Conservation (phyloP, 2,888 invertebrate species). For the Neria commutata region DNA sequence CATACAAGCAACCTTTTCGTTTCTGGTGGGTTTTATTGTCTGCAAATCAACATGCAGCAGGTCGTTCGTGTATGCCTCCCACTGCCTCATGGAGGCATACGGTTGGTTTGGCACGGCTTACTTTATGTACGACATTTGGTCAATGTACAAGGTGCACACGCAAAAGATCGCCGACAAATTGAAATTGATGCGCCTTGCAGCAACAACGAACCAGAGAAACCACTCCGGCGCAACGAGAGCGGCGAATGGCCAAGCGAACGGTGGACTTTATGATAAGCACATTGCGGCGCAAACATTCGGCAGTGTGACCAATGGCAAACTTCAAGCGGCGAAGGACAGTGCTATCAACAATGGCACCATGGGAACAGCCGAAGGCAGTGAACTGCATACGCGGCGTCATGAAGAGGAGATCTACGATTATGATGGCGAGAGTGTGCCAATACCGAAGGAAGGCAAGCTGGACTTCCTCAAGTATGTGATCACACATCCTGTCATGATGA, state of each 20-base stretch:
- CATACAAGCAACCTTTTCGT: slow-evolving; percentile 73
- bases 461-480: slow-evolving; percentile 66
- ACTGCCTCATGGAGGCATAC: slow-evolving; percentile 77
- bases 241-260: slow-evolving; percentile 10
- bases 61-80: slow-evolving; percentile 72
- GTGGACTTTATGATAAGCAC: slow-evolving; percentile 44
- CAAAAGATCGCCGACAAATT: slow-evolving; percentile 61
- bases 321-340: not conserved
- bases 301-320: slow-evolving; percentile 11
- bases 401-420: slow-evolving; percentile 56
- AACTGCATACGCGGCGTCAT: slow-evolving; percentile 36
- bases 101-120: slow-evolving; percentile 82
- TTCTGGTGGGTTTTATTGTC: slow-evolving; percentile 71
- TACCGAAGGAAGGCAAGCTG: slow-evolving; percentile 56
- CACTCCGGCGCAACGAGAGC: slow-evolving; percentile 30
- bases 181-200: slow-evolving; percentile 49
- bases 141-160: slow-evolving; percentile 75
- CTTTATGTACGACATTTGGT: slow-evolving; percentile 81
- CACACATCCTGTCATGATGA: slow-evolving; percentile 73
- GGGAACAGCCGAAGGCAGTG: not conserved
- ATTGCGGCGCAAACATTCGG: slow-evolving; percentile 35
- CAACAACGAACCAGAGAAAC: slow-evolving; percentile 28
- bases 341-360: not conserved
- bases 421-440: slow-evolving; percentile 52
- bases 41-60: slow-evolving; percentile 73